Evolutionary conservation across 35 echinoderm and acorn worm species (phyloP).

Genomic region (Ptychodera flava): DNA sequence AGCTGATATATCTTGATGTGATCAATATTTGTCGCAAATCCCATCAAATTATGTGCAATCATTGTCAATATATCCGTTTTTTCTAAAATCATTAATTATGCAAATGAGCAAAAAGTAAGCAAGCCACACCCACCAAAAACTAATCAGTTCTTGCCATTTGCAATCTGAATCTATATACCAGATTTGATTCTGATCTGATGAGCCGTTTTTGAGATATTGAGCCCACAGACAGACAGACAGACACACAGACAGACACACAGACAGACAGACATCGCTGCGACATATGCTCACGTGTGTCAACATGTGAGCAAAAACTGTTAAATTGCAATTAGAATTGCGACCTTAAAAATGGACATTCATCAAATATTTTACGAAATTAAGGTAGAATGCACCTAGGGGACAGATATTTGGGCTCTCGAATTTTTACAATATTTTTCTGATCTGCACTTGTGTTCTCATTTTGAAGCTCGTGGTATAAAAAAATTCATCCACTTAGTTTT

Average conservation of each 20-base stretch:
- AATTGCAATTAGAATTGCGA: no score
- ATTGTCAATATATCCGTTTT: not conserved
- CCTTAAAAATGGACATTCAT: no score
- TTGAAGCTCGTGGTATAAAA: no score
- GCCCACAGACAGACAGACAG: not conserved
- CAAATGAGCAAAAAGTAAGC: not conserved
- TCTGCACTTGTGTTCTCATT: no score
- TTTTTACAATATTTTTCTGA: not conserved
- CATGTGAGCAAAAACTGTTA: no score
- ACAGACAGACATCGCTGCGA: not conserved
- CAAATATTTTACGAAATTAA: not conserved
- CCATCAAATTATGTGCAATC: not conserved
- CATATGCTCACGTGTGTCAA: not conserved
- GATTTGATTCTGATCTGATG: no score
- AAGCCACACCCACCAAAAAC: not conserved
- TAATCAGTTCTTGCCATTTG: not conserved
- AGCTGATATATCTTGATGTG: no score
- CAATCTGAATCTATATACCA: no score
- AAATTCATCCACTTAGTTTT: no score
- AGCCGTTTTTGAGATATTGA: no score
- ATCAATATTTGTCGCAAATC: no score
- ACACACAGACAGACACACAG: not conserved
- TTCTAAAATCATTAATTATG: not conserved
- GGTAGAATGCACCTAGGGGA: not conserved
- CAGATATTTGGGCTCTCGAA: not conserved